phyloP scores from a whole-genome alignment of 2,888 invertebrate species.

The Stenichneumon culpator region DNA sequence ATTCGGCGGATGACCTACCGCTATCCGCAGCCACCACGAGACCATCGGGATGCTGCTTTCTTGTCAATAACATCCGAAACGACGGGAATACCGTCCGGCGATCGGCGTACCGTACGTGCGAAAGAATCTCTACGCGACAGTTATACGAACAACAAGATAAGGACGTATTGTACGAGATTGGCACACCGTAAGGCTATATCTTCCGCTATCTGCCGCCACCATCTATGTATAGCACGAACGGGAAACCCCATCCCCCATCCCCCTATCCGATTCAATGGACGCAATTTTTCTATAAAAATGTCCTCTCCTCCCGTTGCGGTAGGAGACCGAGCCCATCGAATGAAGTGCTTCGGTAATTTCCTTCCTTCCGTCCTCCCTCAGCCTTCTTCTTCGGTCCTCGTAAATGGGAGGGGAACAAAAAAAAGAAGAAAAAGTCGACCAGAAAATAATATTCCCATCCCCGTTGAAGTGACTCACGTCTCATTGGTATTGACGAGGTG shows the following conservation, averaged over 20 bases:
- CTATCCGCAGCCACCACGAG: neutral
- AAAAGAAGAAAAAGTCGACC: slow-evolving; percentile 14
- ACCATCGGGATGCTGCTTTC: slow-evolving; percentile 1
- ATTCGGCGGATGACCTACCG: neutral
- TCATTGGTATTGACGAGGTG: slow-evolving; percentile 7
- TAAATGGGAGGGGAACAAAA: neutral
- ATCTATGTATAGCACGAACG: neutral
- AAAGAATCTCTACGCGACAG: slow-evolving; percentile 25
- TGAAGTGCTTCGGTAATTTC: slow-evolving; percentile 56
- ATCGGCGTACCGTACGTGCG: neutral
- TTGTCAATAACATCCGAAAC: slow-evolving; percentile 38
- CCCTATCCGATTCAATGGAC: slow-evolving; percentile 41
- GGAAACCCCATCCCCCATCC: neutral
- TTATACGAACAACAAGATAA: slow-evolving; percentile 47
- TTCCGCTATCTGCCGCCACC: slow-evolving; percentile 2
- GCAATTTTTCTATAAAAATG: slow-evolving; percentile 49
- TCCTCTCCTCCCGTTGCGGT: slow-evolving; percentile 2
- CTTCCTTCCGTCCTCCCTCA: slow-evolving; percentile 46
- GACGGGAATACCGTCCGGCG: slow-evolving; percentile 11
- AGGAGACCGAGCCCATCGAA: slow-evolving; percentile 34
- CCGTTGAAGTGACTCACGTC: slow-evolving; percentile 6
- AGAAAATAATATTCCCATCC: slow-evolving; percentile 22
- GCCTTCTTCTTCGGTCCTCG: neutral
- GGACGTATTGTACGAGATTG: slow-evolving; percentile 45
- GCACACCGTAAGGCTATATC: neutral